phyloP scores from a whole-genome alignment of 2,888 invertebrate species.

The Hypena proboscidalis region DNA sequence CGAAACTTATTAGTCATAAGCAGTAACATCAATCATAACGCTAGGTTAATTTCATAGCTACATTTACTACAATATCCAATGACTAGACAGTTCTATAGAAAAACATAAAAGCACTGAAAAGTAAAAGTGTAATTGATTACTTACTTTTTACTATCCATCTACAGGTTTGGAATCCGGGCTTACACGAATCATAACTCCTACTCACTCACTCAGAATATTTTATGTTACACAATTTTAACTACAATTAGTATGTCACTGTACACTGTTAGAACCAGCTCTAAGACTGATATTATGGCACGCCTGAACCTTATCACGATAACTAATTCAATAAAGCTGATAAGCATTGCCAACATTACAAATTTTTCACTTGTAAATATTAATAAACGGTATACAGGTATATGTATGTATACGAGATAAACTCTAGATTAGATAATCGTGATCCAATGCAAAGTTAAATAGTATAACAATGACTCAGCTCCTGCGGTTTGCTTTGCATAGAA shows the following conservation, averaged over 20 bases:
- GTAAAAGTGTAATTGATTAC: constrained; percentile 9
- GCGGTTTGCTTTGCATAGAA: too few relatives aligned
- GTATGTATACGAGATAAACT: too few relatives aligned
- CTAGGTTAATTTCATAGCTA: neutral
- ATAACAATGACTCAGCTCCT: too few relatives aligned
- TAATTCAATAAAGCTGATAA: constrained; percentile 33
- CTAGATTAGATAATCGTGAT: constrained; percentile 3
- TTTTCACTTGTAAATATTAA: constrained; percentile 13
- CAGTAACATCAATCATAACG: constrained; percentile 2
- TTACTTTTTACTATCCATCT: too few relatives aligned
- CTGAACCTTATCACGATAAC: constrained; percentile 40
- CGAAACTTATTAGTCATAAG: too few relatives aligned
- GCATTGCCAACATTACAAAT: constrained; percentile 10
- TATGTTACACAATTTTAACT: neutral
- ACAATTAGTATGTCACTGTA: neutral
- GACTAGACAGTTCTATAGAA: neutral
- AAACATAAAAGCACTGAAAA: neutral
- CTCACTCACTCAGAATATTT: constrained; percentile 1
- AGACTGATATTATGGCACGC: constrained; percentile 25
- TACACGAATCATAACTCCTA: neutral
- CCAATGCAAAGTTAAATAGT: too few relatives aligned
- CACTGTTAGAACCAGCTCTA: neutral
- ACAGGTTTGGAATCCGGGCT: neutral
- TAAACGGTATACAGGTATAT: too few relatives aligned
- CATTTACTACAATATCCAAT: neutral